A percentile compares a stretch with the other conserved stretches of the same genome.
Evolutionary conservation across 1,140 invertebrate species (phyloP).

Genomic region (Cheumatopsyche charites): DNA sequence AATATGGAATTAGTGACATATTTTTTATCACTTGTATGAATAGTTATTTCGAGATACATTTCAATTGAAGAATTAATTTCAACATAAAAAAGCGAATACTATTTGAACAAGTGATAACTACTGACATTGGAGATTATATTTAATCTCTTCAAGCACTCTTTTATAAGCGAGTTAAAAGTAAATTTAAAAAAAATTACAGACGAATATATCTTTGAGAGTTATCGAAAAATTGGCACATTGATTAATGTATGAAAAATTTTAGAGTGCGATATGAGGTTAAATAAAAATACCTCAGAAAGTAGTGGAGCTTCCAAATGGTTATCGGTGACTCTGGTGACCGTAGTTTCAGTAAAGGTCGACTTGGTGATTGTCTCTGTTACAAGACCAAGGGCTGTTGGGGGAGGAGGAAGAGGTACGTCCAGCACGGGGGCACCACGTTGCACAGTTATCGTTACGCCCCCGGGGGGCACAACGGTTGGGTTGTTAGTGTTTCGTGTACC

Average conservation of each 20-base stretch:
- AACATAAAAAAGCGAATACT: background rate
- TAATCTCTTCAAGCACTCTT: slow-evolving; percentile 29
- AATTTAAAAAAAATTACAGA: slow-evolving; percentile 41
- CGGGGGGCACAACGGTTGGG: slow-evolving; percentile 47
- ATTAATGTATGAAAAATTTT: slow-evolving; percentile 3
- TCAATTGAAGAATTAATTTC: no score
- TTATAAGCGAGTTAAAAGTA: slow-evolving; percentile 22
- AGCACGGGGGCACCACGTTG: slow-evolving; percentile 57
- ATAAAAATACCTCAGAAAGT: slow-evolving; percentile 78
- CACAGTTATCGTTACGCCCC: slow-evolving; percentile 62
- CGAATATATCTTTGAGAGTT: background rate
- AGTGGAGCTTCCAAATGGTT: slow-evolving; percentile 83
- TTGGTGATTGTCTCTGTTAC: slow-evolving; percentile 93
- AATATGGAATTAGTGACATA: background rate
- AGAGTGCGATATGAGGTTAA: slow-evolving; percentile 18
- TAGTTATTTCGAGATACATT: background rate
- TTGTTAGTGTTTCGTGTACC: slow-evolving; percentile 40
- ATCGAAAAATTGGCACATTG: background rate
- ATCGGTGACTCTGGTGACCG: slow-evolving; percentile 89
- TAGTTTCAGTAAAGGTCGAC: slow-evolving; percentile 92
- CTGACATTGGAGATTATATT: slow-evolving; percentile 17
- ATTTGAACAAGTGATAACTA: slow-evolving; percentile 4
- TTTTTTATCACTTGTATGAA: slow-evolving; percentile 2
- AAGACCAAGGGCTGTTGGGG: slow-evolving; percentile 80
- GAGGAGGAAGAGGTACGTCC: slow-evolving; percentile 74